Conservation (phyloP, 1,140 invertebrate species). For the Condylostylus longicornis region DNA sequence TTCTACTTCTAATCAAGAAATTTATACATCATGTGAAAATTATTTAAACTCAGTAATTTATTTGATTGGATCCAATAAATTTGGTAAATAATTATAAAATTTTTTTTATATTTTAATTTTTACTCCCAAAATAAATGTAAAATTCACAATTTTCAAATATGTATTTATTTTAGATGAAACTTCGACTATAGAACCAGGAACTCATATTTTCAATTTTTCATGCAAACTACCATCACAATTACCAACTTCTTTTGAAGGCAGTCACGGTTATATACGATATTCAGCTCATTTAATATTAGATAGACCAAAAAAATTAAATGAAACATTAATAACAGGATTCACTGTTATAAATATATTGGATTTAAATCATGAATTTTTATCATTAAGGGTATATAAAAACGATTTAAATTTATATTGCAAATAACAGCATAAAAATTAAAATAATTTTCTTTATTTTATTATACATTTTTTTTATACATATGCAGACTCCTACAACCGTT, state of each 20-base stretch:
- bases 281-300: neutral
- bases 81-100: too few relatives aligned
- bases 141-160: too few relatives aligned
- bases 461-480: neutral
- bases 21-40: too few relatives aligned
- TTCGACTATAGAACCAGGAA: conserved; percentile 23
- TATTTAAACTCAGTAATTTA: too few relatives aligned
- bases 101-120: too few relatives aligned
- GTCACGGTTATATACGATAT: neutral
- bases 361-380: conserved; percentile 19
- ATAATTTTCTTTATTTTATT: conserved; percentile 7
- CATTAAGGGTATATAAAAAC: conserved; percentile 10
- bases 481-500: conserved; percentile 15
- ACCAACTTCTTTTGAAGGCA: neutral
- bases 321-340: conserved; percentile 12
- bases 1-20: too few relatives aligned
- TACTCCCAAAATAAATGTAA: too few relatives aligned
- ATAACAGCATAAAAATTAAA: neutral
- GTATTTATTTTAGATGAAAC: too few relatives aligned
- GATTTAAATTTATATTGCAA: neutral
- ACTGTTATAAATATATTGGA: conserved; percentile 25
- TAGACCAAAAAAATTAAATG: conserved; percentile 2
- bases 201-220: conserved; percentile 38
- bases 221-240: conserved; percentile 21
- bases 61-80: too few relatives aligned